Percentiles rank a stretch among this genome's conserved stretches.
Conservation (phyloP, 2,113 vertebrate genomes). For the Cyprinodon variegatus region DNA sequence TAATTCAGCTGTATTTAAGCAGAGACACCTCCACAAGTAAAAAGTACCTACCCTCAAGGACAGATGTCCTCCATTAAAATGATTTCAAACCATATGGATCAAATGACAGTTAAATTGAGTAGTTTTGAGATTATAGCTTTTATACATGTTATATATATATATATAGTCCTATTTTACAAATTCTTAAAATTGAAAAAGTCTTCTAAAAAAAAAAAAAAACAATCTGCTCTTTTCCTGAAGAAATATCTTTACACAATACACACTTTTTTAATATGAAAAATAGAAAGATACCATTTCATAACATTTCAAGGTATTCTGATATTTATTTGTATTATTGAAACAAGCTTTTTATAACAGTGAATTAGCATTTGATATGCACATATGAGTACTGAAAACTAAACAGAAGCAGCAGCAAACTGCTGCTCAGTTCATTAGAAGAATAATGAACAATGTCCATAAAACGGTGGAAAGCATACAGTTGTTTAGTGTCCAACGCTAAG, state of each 20-base stretch:
- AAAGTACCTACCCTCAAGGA: not conserved
- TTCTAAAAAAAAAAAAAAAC: too few species aligned
- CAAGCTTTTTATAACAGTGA: not conserved
- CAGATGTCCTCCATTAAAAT: not conserved
- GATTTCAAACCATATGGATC: not conserved
- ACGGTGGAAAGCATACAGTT: constrained; percentile 25
- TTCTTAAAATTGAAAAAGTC: not conserved
- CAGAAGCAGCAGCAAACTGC: not conserved
- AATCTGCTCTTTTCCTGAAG: too few species aligned
- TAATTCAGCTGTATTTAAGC: too few species aligned
- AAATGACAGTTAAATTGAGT: not conserved
- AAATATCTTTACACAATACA: too few species aligned
- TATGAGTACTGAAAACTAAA: not conserved
- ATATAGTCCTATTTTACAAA: not conserved
- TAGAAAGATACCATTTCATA: too few species aligned
- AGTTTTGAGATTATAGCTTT: not conserved
- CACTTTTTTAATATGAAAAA: too few species aligned
- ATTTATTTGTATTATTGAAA: too few species aligned
- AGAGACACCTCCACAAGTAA: not conserved
- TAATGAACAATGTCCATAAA: constrained; percentile 1
- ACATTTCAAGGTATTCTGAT: too few species aligned
- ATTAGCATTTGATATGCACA: not conserved
- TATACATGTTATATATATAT: not conserved
- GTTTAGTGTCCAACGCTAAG: constrained; percentile 36
- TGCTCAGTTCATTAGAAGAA: constrained; percentile 1